A percentile compares a stretch with the other conserved stretches of the same genome.
Conservation (phyloP, 2,113 vertebrate species). For the Albula goreensis region DNA sequence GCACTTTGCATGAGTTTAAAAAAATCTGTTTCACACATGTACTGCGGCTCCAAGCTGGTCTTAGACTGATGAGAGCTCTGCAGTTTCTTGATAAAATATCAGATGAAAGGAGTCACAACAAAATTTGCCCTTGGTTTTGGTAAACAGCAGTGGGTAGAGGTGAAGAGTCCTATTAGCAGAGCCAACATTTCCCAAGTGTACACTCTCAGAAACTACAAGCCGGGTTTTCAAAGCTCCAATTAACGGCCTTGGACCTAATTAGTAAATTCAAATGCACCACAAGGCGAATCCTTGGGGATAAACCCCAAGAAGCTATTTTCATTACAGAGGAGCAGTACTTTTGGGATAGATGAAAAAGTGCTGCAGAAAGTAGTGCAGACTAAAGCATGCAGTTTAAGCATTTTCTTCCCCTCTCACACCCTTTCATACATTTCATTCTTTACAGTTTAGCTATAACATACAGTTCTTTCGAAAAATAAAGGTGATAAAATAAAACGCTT, state of each 20-base stretch:
- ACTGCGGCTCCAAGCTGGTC: neutral
- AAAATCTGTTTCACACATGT: neutral
- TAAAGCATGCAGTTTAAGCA: neutral
- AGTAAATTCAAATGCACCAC: slow-evolving; percentile 60
- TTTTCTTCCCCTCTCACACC: neutral
- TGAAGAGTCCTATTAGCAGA: slow-evolving; percentile 58
- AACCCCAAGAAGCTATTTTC: slow-evolving; percentile 41
- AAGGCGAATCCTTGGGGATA: slow-evolving; percentile 53
- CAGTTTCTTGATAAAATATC: neutral
- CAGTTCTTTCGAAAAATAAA: neutral
- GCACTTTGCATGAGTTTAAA: too few species aligned
- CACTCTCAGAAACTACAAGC: slow-evolving; percentile 44
- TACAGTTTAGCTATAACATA: neutral
- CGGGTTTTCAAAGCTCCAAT: slow-evolving; percentile 64
- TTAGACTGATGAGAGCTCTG: neutral
- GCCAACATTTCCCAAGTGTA: slow-evolving; percentile 59
- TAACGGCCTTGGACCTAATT: slow-evolving; percentile 68
- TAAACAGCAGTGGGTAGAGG: slow-evolving; percentile 47
- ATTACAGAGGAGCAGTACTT: slow-evolving; percentile 34
- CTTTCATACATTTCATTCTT: neutral
- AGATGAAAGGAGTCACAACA: neutral
- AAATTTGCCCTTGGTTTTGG: slow-evolving; percentile 26
- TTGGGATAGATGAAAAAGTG: neutral
- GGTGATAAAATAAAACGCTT: neutral
- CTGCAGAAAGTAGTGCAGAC: neutral